Evolutionary conservation across 2,797 vertebrate genomes (phyloP).

Genomic region (Helostoma temminkii): DNA sequence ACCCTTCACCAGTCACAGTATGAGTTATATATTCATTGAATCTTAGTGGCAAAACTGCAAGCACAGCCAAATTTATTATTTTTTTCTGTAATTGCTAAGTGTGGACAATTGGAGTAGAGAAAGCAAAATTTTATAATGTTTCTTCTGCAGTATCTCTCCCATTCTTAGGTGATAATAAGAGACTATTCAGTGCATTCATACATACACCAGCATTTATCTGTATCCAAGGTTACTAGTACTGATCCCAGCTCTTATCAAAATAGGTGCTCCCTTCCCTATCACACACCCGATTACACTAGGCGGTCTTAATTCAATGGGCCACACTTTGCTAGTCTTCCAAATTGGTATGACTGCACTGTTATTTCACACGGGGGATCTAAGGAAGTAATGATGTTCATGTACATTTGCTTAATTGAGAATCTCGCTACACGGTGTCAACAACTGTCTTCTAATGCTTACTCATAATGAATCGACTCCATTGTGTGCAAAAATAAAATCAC

Average conservation of each 20-base stretch:
- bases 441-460: constrained; percentile 57
- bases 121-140: constrained; percentile 47
- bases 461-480: constrained; percentile 63
- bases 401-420: constrained; percentile 69
- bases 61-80: constrained; percentile 65
- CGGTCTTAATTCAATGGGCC: constrained; percentile 69
- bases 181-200: constrained; percentile 63
- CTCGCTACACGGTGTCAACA: constrained; percentile 63
- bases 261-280: constrained; percentile 55
- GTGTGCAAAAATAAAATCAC: constrained; percentile 60
- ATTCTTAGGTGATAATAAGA: constrained; percentile 63
- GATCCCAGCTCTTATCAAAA: constrained; percentile 63
- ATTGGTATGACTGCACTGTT: constrained; percentile 45
- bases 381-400: constrained; percentile 65
- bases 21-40: constrained; percentile 77
- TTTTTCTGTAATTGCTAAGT: constrained; percentile 64
- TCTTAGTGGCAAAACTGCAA: constrained; percentile 64
- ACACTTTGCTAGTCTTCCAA: constrained; percentile 49
- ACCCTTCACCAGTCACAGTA: constrained; percentile 67
- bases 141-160: constrained; percentile 51
- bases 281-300: constrained; percentile 71
- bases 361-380: constrained; percentile 52
- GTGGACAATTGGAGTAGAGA: constrained; percentile 65
- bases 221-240: constrained; percentile 64
- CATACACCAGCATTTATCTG: constrained; percentile 59